Conservation (phyloP, 2,113 vertebrate species). For the Lipotes vexillifer region DNA sequence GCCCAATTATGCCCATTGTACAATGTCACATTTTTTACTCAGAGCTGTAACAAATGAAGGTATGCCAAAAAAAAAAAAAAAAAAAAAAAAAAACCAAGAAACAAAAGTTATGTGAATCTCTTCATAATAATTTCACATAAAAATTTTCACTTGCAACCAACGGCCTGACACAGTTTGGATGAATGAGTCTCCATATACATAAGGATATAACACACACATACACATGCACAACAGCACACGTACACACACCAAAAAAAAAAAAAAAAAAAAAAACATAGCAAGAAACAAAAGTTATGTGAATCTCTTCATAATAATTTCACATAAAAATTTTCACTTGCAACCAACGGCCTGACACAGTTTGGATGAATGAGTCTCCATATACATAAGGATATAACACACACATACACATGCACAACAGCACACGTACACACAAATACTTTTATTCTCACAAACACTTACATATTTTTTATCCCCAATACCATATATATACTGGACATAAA, state of each 20-base stretch:
- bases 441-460: not conserved
- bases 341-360: not conserved
- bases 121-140: not conserved
- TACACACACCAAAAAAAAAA: too few relatives aligned
- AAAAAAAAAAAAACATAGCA: not conserved
- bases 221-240: fast-evolving
- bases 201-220: not conserved
- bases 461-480: not conserved
- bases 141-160: not conserved
- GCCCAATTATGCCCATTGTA: not conserved
- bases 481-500: not conserved
- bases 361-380: not conserved
- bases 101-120: not conserved
- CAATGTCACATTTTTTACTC: not conserved
- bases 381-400: not conserved
- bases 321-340: not conserved
- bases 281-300: not conserved
- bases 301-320: not conserved
- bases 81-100: not conserved
- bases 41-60: not conserved
- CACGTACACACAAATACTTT: not conserved
- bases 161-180: not conserved
- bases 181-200: not conserved
- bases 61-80: not conserved
- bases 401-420: fast-evolving